Evolutionary conservation across 2,888 invertebrate species (phyloP), one percentile per base, ranked within the genome.

Genomic region (Pelosia muscerda): DNA sequence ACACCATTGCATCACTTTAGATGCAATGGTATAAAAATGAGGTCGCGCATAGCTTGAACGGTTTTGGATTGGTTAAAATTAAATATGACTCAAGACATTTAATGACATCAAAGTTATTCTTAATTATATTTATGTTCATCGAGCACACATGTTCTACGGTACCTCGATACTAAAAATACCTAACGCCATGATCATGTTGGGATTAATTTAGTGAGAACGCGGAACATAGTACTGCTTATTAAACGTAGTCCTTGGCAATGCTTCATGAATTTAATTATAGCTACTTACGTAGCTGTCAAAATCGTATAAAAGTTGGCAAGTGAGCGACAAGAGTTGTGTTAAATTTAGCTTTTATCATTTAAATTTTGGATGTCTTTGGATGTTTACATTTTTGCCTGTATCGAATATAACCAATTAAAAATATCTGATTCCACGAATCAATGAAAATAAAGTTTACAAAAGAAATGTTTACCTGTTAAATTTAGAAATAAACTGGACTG

Each of bases 271-370:
- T 90, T 92, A 93, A 92, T 91, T 92, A 90, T 94, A 94, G 89
- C 90, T 85, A 86, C 87, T 83, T 85, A 84, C 88, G 89, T 91
- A 89, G 89, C 90, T 90, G 91, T 94, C 92, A 92, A 92, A 93
- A 87, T 87, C 85, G 85, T 87, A 90, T 85, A 89, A 90, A 91
- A 89, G 89, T 93, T 93, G 93, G 93, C 94, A 93, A 91, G 87
- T 87, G 86, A 88, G 82, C 88, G 88, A 86, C 87, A 81, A 82
- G 84, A 84, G 79, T 82, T 75, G 78, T 72, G 84, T 82, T 90
- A 90, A 89, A 90, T 89, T 89, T 92, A 93, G 90, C 79, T 81
- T 84, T 81, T 86, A 90, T 89, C 90, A 90, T 90, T 90, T 88
- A 88, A 88, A 85, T 81, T 84, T 84, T 84, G 68, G 82, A 80